A percentile compares a stretch with the other conserved stretches of the same genome.
phyloP scores from a whole-genome alignment of 2,888 invertebrate species.

The Lycia hirtaria region DNA sequence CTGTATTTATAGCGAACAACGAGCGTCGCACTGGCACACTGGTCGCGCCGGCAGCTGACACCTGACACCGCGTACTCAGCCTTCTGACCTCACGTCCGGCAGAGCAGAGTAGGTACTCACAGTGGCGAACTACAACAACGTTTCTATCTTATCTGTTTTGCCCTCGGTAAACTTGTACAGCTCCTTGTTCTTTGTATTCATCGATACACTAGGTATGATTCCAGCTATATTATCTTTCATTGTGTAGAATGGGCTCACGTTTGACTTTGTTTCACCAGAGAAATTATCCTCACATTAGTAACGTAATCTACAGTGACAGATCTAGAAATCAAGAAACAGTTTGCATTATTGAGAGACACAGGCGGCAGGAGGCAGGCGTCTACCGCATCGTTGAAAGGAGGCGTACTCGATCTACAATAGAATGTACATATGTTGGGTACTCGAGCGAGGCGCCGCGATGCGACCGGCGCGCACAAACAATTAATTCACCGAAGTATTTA shows the following conservation, averaged over 20 bases:
- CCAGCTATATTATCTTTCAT: neutral
- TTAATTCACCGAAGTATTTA: neutral
- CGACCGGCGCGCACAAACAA: neutral
- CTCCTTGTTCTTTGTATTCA: neutral
- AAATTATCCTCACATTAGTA: too few relatives aligned
- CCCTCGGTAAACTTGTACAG: neutral
- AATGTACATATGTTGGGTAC: neutral
- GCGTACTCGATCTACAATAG: neutral
- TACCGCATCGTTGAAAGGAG: neutral
- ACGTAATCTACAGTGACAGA: neutral
- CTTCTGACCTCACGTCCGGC: conserved; percentile 3
- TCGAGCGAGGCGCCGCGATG: neutral
- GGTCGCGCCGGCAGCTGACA: too few relatives aligned
- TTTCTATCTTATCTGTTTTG: neutral
- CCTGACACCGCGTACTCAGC: neutral
- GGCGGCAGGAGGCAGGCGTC: neutral
- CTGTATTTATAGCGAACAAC: too few relatives aligned
- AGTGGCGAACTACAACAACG: neutral
- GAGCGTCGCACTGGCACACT: neutral
- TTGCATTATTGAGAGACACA: neutral
- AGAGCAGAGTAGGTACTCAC: neutral
- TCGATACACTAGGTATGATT: neutral
- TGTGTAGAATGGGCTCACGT: too few relatives aligned
- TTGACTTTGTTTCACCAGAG: too few relatives aligned
- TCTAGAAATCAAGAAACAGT: neutral